These are phyloP conservation scores for Cladopsammia gracilis DNA, from an alignment of 64 coral and sea anemone species.

Conservation along the genomic window DNA sequence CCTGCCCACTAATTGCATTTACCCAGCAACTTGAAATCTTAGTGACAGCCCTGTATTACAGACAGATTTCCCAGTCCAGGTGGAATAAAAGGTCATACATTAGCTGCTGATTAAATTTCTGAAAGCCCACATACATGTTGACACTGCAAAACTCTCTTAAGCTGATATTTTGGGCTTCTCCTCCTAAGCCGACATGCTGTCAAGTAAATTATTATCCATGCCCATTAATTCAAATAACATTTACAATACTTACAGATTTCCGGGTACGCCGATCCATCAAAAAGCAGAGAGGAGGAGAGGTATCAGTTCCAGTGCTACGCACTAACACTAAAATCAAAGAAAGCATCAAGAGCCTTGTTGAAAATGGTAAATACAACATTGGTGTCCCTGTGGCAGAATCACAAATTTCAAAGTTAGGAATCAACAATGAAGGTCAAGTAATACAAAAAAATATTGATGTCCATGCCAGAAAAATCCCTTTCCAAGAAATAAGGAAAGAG, in stretches of 20 bases:
- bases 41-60: too few relatives aligned
- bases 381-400: neutral
- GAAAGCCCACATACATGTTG: too few relatives aligned
- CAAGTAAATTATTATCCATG: too few relatives aligned
- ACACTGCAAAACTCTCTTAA: too few relatives aligned
- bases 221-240: too few relatives aligned
- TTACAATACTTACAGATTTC: neutral
- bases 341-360: constrained; percentile 12
- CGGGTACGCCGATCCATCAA: neutral
- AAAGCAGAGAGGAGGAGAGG: constrained; percentile 43
- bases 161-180: too few relatives aligned
- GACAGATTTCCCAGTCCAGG: too few relatives aligned
- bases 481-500: constrained; percentile 24
- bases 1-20: too few relatives aligned
- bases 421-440: constrained; percentile 28
- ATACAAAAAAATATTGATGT: constrained; percentile 9
- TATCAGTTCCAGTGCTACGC: constrained; percentile 14
- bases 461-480: constrained; percentile 42
- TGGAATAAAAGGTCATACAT: too few relatives aligned
- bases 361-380: constrained; percentile 50
- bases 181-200: too few relatives aligned
- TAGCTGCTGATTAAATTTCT: too few relatives aligned
- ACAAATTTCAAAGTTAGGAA: constrained; percentile 5
- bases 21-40: too few relatives aligned
- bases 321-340: constrained; percentile 20